Evolutionary conservation across 2,797 vertebrate species (phyloP).

Genomic region (Vespertilio murinus): DNA sequence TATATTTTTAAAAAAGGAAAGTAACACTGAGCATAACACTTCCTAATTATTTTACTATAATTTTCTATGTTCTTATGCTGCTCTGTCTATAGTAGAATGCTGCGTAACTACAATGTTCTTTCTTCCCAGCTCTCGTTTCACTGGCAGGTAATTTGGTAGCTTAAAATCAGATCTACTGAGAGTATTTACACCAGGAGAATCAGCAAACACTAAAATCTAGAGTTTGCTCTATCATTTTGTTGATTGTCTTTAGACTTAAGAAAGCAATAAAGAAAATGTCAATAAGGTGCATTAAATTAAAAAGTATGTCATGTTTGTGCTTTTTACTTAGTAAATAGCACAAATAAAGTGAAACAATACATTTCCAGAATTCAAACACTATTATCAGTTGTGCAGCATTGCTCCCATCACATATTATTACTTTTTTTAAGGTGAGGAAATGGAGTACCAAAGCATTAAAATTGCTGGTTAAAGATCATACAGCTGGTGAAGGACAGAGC

Average conservation of each 20-base stretch:
- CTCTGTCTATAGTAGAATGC: no score
- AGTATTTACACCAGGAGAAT: not conserved
- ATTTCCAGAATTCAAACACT: not conserved
- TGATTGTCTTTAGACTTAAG: not conserved
- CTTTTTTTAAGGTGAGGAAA: not conserved
- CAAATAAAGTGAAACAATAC: not conserved
- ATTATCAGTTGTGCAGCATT: not conserved
- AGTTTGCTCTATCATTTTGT: not conserved
- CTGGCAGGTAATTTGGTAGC: not conserved
- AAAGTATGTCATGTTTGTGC: not conserved
- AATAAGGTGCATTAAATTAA: not conserved
- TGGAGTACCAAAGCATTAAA: not conserved
- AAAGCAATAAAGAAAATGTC: not conserved
- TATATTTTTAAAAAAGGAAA: not conserved
- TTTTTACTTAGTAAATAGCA: not conserved
- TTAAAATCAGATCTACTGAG: not conserved
- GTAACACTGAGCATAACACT: not conserved
- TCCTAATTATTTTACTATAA: not conserved
- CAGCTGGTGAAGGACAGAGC: not conserved
- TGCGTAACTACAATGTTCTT: not conserved
- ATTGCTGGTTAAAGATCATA: not conserved
- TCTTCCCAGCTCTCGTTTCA: not conserved
- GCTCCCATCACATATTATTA: not conserved
- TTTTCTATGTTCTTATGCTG: not conserved
- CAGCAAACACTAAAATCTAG: not conserved